phyloP scores from a whole-genome alignment of 2,113 vertebrate species.

The Macquaria australasica region DNA sequence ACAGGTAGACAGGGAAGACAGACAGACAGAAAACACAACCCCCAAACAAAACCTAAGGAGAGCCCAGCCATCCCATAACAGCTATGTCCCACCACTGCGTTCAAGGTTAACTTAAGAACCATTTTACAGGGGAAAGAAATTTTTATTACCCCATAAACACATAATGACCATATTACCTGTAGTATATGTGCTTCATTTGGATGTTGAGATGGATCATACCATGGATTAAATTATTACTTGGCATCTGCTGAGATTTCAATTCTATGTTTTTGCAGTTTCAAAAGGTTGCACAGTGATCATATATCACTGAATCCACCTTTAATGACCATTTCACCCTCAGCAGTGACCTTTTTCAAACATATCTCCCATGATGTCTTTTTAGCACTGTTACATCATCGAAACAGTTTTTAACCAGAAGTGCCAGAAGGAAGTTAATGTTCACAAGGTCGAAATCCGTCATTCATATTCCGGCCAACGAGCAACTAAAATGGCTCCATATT shows the following conservation, averaged over 20 bases:
- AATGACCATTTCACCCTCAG: not conserved
- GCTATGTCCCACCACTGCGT: not conserved
- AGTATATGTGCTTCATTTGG: not conserved
- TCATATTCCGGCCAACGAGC: constrained; percentile 3
- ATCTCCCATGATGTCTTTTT: not conserved
- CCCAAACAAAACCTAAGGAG: too few relatives aligned
- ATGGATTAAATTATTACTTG: not conserved
- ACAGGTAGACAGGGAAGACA: too few relatives aligned
- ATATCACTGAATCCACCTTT: not conserved
- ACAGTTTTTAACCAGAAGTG: not conserved
- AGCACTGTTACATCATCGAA: not conserved
- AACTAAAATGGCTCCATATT: constrained; percentile 14
- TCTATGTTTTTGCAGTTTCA: not conserved
- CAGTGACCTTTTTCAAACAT: constrained; percentile 8
- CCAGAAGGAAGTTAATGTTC: not conserved
- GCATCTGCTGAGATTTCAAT: not conserved
- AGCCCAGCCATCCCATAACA: too few relatives aligned
- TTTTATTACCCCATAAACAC: constrained; percentile 3
- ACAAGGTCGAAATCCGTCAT: constrained; percentile 24
- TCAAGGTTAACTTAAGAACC: not conserved
- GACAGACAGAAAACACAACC: too few relatives aligned
- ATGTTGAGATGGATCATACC: not conserved
- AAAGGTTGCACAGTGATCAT: constrained; percentile 3
- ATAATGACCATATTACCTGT: not conserved
- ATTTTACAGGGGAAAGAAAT: not conserved